These are phyloP conservation scores for Nerophis lumbriciformis DNA, from an alignment of 2,113 vertebrate species.

Conservation along the genomic window DNA sequence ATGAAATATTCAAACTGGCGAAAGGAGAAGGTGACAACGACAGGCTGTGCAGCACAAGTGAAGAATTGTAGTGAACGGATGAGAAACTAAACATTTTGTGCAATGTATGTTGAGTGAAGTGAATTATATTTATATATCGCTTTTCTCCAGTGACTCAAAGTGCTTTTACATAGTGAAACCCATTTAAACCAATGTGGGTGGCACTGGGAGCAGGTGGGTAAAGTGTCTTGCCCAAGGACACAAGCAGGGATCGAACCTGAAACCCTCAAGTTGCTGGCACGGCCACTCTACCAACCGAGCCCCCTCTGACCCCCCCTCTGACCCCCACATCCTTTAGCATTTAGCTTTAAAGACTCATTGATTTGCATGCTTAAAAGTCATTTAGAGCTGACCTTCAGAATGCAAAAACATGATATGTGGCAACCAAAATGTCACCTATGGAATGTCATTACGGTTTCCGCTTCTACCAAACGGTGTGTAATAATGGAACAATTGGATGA, in stretches of 20 bases:
- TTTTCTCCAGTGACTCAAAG: too few relatives aligned
- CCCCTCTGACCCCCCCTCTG: too few relatives aligned
- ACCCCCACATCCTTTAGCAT: not conserved
- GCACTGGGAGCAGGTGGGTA: too few relatives aligned
- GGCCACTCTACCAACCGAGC: too few relatives aligned
- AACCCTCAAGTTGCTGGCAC: too few relatives aligned
- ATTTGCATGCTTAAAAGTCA: constrained; percentile 72
- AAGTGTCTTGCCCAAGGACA: too few relatives aligned
- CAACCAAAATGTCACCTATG: constrained; percentile 69
- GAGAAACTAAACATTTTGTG: constrained; percentile 45
- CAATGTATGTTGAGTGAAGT: too few relatives aligned
- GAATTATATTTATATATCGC: too few relatives aligned
- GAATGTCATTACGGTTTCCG: constrained; percentile 43
- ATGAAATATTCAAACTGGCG: constrained; percentile 77
- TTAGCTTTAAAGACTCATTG: constrained; percentile 1
- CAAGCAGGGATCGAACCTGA: too few relatives aligned
- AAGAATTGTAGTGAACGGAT: constrained; percentile 49
- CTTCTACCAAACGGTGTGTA: constrained; percentile 14
- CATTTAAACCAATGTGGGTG: too few relatives aligned
- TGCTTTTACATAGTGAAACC: too few relatives aligned
- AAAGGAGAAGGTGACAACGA: constrained; percentile 62
- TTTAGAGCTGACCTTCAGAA: constrained; percentile 75
- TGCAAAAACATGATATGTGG: constrained; percentile 51
- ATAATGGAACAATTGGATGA: constrained; percentile 45
- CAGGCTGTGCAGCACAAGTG: constrained; percentile 14